A percentile compares a stretch with the other conserved stretches of the same genome.
These are phyloP conservation scores for Caradrina clavipalpis DNA, from an alignment of 2,888 invertebrate genomes.

Conservation along the genomic window DNA sequence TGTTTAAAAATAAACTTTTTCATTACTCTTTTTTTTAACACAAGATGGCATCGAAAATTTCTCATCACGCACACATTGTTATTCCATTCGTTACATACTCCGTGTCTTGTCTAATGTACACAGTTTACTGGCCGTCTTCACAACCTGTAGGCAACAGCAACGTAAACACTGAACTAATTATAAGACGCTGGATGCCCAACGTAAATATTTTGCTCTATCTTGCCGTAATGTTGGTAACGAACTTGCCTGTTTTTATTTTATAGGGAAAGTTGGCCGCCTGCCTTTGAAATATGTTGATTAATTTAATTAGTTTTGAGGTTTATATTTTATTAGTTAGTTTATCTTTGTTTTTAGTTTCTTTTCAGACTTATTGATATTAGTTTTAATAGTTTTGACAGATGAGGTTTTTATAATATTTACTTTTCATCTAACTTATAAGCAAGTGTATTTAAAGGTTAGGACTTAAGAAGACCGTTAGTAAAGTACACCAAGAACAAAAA, in stretches of 20 bases:
- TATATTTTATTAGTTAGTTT: conserved; percentile 48
- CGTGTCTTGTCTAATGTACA: conserved; percentile 50
- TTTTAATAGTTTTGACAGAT: not conserved
- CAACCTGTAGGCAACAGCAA: conserved; percentile 54
- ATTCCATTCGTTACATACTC: conserved; percentile 17
- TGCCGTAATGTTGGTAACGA: conserved; percentile 43
- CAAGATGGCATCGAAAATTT: not conserved
- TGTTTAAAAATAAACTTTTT: not conserved
- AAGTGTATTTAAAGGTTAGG: not conserved
- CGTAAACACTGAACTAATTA: conserved; percentile 82
- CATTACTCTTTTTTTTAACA: not conserved
- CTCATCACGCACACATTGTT: not conserved
- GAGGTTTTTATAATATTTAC: not conserved
- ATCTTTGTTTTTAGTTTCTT: conserved; percentile 22
- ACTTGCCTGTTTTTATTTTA: conserved; percentile 60
- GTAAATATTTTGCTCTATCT: conserved; percentile 71
- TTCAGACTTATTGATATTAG: conserved; percentile 11
- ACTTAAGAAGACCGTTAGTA: not conserved
- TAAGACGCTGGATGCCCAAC: conserved; percentile 72
- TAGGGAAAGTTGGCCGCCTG: conserved; percentile 52
- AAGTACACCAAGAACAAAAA: too few relatives aligned
- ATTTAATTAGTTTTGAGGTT: conserved; percentile 46
- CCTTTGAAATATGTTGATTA: conserved; percentile 58
- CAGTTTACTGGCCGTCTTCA: conserved; percentile 62
- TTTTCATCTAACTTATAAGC: not conserved